Conservation (phyloP, 1,140 invertebrate species). For the Drosophila novamexicana region DNA sequence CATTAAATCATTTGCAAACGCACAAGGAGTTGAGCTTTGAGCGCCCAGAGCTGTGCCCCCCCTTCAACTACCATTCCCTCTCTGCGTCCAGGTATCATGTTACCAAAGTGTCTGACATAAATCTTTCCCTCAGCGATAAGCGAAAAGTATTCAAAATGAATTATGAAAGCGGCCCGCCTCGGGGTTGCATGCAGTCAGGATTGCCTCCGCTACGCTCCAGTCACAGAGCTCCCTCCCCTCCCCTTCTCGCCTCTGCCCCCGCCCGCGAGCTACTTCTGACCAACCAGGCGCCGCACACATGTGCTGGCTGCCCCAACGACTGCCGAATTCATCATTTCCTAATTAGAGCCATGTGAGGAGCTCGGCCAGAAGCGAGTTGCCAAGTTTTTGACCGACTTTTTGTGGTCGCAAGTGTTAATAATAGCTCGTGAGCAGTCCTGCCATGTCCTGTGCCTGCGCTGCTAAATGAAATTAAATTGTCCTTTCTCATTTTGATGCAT, state of each 20-base stretch:
- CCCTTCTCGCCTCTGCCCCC: no score
- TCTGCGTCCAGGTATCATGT: slow-evolving; percentile 58
- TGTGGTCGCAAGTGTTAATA: slow-evolving; percentile 81
- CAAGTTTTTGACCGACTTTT: slow-evolving; percentile 72
- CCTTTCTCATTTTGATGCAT: slow-evolving; percentile 76
- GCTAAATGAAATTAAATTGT: slow-evolving; percentile 81
- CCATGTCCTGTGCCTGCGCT: slow-evolving; percentile 30
- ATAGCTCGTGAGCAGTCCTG: slow-evolving; percentile 60
- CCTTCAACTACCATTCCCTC: no score
- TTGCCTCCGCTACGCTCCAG: not conserved
- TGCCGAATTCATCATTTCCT: slow-evolving; percentile 70
- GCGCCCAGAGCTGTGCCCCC: not conserved
- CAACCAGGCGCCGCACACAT: slow-evolving; percentile 34
- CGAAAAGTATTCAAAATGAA: slow-evolving; percentile 78
- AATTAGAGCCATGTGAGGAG: slow-evolving; percentile 59
- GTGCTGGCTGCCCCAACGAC: slow-evolving; percentile 21
- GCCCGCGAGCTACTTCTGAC: not conserved
- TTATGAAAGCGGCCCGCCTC: slow-evolving; percentile 58
- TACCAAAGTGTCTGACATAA: slow-evolving; percentile 66
- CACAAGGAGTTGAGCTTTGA: slow-evolving; percentile 66
- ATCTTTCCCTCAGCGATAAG: slow-evolving; percentile 77
- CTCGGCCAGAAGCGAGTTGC: slow-evolving; percentile 23
- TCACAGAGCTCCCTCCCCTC: no score
- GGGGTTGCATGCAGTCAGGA: slow-evolving; percentile 2
- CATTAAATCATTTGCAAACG: slow-evolving; percentile 74